These are phyloP conservation scores for Hypercompe scribonia DNA, from an alignment of 2,888 invertebrate genomes.

Conservation along the genomic window DNA sequence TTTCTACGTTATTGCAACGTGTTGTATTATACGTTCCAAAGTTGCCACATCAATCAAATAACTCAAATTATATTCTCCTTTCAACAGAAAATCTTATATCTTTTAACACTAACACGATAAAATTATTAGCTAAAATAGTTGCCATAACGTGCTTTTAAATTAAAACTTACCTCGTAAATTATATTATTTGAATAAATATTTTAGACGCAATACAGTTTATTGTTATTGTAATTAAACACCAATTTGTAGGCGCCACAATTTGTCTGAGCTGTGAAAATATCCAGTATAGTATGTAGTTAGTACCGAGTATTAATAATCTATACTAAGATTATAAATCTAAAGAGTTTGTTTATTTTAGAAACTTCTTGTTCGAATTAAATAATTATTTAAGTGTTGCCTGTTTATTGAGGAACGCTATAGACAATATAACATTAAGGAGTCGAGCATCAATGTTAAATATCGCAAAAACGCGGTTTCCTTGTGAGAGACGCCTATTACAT, in stretches of 20 bases:
- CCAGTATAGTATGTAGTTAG: no score
- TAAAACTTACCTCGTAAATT: conserved; percentile 27
- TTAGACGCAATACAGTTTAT: conserved; percentile 42
- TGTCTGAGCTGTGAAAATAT: conserved; percentile 22
- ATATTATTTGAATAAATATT: conserved; percentile 31
- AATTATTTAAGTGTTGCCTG: no score
- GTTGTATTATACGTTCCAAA: neutral
- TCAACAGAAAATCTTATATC: neutral
- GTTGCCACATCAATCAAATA: neutral
- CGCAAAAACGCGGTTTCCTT: no score
- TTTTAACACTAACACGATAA: conserved; percentile 31
- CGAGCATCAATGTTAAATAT: no score
- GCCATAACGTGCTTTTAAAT: neutral
- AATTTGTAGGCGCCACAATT: conserved; percentile 34
- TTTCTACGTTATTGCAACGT: no score
- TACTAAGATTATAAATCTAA: neutral
- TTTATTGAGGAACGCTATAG: no score
- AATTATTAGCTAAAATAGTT: conserved; percentile 12
- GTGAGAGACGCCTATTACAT: no score
- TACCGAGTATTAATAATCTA: neutral
- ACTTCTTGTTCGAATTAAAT: no score
- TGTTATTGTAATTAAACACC: conserved; percentile 48
- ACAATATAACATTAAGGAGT: no score
- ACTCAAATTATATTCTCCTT: neutral
- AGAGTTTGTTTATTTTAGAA: neutral